A percentile compares a stretch with the other conserved stretches of the same genome.
phyloP scores from a whole-genome alignment of 2,888 invertebrate genomes.

The Actias luna region DNA sequence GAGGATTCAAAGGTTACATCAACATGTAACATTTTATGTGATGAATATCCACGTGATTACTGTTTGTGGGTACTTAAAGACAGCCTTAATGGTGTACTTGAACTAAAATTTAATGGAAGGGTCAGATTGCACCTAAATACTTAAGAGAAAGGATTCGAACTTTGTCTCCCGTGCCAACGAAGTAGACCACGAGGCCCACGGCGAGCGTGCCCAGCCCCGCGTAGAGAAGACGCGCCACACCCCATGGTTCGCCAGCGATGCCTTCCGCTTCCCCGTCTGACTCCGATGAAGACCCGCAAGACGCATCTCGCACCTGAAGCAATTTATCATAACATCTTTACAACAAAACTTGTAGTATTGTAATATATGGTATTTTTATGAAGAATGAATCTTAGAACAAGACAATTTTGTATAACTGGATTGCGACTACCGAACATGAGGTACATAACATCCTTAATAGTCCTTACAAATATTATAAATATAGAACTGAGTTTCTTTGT shows the following conservation, averaged over 20 bases:
- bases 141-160: conserved; percentile 41
- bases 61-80: too few relatives aligned
- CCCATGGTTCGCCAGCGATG: conserved; percentile 87
- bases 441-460: too few relatives aligned
- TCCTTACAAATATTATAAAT: too few relatives aligned
- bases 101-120: neutral
- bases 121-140: neutral
- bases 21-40: too few relatives aligned
- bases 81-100: too few relatives aligned
- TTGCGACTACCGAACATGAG: too few relatives aligned
- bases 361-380: too few relatives aligned
- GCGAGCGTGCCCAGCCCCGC: conserved; percentile 92
- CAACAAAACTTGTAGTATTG: neutral
- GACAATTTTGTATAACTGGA: too few relatives aligned
- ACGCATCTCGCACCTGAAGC: conserved; percentile 91
- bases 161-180: conserved; percentile 95
- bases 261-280: conserved; percentile 85
- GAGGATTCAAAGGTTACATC: too few relatives aligned
- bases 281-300: conserved; percentile 88
- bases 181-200: conserved; percentile 92
- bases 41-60: too few relatives aligned
- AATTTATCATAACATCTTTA: neutral
- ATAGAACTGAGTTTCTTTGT: too few relatives aligned
- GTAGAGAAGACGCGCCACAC: conserved; percentile 92
- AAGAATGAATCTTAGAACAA: too few relatives aligned